These are phyloP conservation scores for Grallaria varia DNA, from an alignment of 2,113 vertebrate species.

Conservation along the genomic window DNA sequence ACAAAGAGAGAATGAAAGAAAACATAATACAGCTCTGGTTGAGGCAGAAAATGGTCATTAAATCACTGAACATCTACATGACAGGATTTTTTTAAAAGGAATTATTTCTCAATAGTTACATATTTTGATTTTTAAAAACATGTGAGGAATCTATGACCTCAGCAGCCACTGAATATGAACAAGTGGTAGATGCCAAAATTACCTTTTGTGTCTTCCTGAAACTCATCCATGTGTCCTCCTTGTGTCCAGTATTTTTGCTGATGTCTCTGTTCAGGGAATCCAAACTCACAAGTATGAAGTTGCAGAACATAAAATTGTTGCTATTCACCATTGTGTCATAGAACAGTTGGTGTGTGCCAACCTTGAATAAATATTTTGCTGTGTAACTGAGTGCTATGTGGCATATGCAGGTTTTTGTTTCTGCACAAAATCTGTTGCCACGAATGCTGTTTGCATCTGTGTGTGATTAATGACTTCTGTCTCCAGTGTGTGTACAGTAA, in stretches of 20 bases:
- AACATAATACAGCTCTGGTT: constrained; percentile 22
- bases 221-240: background rate
- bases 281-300: background rate
- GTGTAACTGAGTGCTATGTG: background rate
- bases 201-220: background rate
- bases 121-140: background rate
- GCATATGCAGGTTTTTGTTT: background rate
- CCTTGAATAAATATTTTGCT: background rate
- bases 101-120: background rate
- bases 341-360: background rate
- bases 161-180: background rate
- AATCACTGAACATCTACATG: background rate
- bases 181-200: background rate
- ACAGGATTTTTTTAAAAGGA: background rate
- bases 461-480: constrained; percentile 34
- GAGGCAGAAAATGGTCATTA: constrained; percentile 62
- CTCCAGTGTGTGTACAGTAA: background rate
- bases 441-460: background rate
- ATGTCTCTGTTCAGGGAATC: background rate
- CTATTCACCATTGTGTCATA: background rate
- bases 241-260: background rate
- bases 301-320: background rate
- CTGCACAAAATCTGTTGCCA: background rate
- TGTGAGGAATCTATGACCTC: background rate
- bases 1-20: constrained; percentile 40